These are phyloP conservation scores for Mesopsocus fuscifrons DNA, from an alignment of 2,888 invertebrate genomes.

Conservation along the genomic window DNA sequence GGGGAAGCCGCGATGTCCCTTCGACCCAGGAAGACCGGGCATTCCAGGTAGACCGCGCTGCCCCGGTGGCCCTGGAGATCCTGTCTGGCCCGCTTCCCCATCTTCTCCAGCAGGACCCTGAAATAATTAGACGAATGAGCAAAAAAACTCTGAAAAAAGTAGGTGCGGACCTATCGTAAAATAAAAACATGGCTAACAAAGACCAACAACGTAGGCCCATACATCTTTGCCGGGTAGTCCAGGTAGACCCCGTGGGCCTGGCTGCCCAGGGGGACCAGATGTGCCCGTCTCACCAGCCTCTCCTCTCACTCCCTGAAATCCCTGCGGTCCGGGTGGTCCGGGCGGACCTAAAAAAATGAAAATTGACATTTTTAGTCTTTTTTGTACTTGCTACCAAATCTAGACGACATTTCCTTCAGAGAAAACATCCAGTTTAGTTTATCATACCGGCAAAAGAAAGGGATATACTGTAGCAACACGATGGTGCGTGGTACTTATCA, in stretches of 20 bases:
- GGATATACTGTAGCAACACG: too few species aligned
- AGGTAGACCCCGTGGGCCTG: slow-evolving; percentile 42
- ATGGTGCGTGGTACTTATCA: too few species aligned
- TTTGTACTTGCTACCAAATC: too few species aligned
- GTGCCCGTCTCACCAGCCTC: slow-evolving; percentile 49
- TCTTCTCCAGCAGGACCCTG: slow-evolving; percentile 62
- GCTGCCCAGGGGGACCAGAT: slow-evolving; percentile 33
- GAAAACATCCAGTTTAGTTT: too few species aligned
- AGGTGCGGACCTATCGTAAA: not conserved
- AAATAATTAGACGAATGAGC: slow-evolving; percentile 9
- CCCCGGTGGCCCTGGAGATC: slow-evolving; percentile 50
- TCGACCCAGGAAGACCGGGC: slow-evolving; percentile 62
- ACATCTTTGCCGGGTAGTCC: slow-evolving; percentile 62
- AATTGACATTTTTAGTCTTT: too few species aligned
- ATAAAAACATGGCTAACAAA: not conserved
- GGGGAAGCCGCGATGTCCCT: slow-evolving; percentile 65
- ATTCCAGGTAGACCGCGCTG: slow-evolving; percentile 52
- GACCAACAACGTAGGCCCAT: slow-evolving; percentile 16
- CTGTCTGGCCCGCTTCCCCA: slow-evolving; percentile 57
- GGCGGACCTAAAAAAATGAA: too few species aligned
- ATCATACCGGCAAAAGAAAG: too few species aligned
- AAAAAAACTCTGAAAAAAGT: not conserved
- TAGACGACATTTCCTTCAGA: too few species aligned
- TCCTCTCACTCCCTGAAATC: slow-evolving; percentile 66
- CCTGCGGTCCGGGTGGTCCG: slow-evolving; percentile 49